A percentile compares a stretch with the other conserved stretches of the same genome.
phyloP scores from a whole-genome alignment of 2,888 invertebrate species.

The Amphimallon solstitiale region DNA sequence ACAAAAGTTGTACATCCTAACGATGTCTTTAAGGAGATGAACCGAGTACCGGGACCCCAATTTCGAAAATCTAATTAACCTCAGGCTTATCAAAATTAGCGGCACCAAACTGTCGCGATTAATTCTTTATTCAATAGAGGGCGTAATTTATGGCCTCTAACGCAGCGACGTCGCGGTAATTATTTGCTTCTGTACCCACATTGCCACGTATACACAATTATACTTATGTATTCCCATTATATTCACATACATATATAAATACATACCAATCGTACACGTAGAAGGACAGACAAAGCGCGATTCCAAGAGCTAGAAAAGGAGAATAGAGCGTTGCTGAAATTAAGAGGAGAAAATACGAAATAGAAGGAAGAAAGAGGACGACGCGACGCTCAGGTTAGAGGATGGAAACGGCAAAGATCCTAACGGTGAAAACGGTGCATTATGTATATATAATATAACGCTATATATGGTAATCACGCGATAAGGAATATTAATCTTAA shows the following conservation, averaged over 20 bases:
- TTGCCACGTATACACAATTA: no score
- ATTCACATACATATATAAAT: no score
- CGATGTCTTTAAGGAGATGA: background rate
- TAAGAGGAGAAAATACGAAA: no score
- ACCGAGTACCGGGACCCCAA: background rate
- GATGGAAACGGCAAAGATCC: background rate
- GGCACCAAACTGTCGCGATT: conserved; percentile 26
- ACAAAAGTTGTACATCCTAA: no score
- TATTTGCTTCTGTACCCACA: background rate
- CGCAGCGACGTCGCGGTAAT: conserved; percentile 2
- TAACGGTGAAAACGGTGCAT: background rate
- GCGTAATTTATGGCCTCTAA: conserved; percentile 19
- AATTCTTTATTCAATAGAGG: conserved; percentile 24
- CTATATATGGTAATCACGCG: conserved; percentile 20
- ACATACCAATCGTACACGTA: no score
- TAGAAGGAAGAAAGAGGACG: no score
- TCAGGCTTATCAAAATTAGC: conserved; percentile 27
- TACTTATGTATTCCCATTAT: no score
- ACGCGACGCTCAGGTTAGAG: no score
- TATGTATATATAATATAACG: background rate
- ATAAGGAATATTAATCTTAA: conserved; percentile 29
- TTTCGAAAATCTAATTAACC: conserved; percentile 25
- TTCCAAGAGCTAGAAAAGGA: no score
- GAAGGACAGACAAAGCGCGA: no score
- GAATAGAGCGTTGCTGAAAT: no score